Evolutionary conservation across 2,797 vertebrate species (phyloP).

Genomic region (Dromococcyx pavoninus): DNA sequence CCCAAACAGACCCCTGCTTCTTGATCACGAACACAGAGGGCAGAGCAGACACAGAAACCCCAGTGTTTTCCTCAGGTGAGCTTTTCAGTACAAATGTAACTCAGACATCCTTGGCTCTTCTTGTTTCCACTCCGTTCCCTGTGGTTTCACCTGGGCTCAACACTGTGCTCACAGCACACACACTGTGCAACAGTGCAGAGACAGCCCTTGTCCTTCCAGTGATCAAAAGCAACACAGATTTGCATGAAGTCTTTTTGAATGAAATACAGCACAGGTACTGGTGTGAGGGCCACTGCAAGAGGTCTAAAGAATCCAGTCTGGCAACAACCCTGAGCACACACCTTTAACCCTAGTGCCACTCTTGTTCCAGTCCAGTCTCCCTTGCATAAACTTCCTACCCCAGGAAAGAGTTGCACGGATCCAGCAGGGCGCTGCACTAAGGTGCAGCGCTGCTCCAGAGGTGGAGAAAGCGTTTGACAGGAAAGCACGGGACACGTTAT

Average conservation of each 20-base stretch:
- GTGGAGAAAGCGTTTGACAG: neutral
- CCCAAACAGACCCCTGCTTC: neutral
- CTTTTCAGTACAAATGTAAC: neutral
- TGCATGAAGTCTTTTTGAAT: neutral
- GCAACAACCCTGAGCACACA: neutral
- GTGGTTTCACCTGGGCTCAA: neutral
- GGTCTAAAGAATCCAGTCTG: neutral
- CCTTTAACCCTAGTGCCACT: neutral
- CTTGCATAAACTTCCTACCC: neutral
- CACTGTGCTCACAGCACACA: neutral
- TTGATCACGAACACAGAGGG: fast-evolving
- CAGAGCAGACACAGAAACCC: neutral
- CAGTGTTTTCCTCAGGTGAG: neutral
- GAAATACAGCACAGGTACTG: neutral
- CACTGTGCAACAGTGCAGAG: neutral
- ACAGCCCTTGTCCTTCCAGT: neutral
- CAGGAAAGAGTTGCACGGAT: neutral
- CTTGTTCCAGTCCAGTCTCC: neutral
- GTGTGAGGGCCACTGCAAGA: neutral
- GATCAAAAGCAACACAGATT: neutral
- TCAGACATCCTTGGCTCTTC: neutral
- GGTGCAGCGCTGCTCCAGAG: neutral
- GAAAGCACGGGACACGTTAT: neutral
- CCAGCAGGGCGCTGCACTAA: neutral
- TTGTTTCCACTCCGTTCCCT: neutral